These are phyloP conservation scores for Ceriagrion tenellum DNA, from an alignment of 2,888 invertebrate species.

Conservation along the genomic window DNA sequence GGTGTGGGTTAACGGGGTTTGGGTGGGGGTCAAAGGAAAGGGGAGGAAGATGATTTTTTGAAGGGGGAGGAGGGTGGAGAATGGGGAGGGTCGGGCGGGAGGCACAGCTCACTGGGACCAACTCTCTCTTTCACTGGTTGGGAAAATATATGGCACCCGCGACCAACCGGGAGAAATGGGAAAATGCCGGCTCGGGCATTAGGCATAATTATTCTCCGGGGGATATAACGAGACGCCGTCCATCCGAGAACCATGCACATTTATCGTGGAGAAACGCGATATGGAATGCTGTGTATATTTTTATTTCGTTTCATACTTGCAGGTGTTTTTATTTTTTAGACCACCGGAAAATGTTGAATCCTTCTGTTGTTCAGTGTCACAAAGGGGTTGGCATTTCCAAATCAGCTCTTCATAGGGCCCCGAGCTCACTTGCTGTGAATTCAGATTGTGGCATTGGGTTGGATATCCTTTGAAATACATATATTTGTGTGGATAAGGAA, in stretches of 20 bases:
- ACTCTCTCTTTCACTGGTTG: not conserved
- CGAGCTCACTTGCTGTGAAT: not conserved
- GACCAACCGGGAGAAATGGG: not conserved
- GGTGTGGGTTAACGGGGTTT: not conserved
- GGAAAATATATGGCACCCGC: not conserved
- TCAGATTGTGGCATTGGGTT: not conserved
- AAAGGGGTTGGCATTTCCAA: not conserved
- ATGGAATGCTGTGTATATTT: not conserved
- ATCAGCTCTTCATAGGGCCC: not conserved
- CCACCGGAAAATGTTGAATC: not conserved
- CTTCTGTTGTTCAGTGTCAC: not conserved
- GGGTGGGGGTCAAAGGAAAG: not conserved
- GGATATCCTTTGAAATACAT: not conserved
- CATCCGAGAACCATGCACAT: not conserved
- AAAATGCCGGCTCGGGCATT: not conserved
- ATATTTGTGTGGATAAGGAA: no score
- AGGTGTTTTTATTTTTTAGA: not conserved
- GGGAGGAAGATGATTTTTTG: not conserved
- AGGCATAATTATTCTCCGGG: slow-evolving; percentile 12
- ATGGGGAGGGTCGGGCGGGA: not conserved
- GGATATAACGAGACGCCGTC: not conserved
- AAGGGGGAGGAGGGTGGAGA: not conserved
- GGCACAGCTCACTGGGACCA: not conserved
- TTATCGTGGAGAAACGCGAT: slow-evolving; percentile 10
- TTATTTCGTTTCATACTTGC: not conserved